These are phyloP conservation scores for Xiphorhynchus elegans DNA, from an alignment of 2,113 vertebrate species.

Conservation along the genomic window DNA sequence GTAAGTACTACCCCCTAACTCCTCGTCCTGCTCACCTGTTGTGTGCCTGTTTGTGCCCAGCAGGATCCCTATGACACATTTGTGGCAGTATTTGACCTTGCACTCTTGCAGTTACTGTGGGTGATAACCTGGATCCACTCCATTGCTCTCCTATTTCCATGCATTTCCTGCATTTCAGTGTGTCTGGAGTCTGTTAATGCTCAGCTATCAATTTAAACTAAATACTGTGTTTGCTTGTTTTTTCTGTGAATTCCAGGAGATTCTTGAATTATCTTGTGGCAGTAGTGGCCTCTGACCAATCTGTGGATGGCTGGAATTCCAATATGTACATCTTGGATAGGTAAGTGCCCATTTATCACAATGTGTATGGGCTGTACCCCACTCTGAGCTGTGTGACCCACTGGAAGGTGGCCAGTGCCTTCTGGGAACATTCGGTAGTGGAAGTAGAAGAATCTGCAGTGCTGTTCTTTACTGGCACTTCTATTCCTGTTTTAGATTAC, in stretches of 20 bases:
- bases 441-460: neutral
- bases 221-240: neutral
- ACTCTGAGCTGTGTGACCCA: neutral
- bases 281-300: neutral
- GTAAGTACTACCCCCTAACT: fast-evolving
- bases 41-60: neutral
- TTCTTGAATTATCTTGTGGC: neutral
- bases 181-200: neutral
- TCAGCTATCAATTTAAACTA: neutral
- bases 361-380: neutral
- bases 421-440: neutral
- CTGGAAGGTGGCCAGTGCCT: neutral
- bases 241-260: neutral
- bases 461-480: neutral
- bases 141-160: fast-evolving
- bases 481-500: neutral
- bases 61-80: neutral
- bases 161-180: neutral
- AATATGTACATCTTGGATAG: neutral
- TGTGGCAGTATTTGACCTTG: neutral
- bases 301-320: neutral
- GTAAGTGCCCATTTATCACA: neutral
- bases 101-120: neutral
- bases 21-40: no score
- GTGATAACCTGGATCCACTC: neutral